A percentile compares a stretch with the other conserved stretches of the same genome.
phyloP scores from a whole-genome alignment of 2,797 vertebrate genomes.

The Dendrocincla tyrannina region DNA sequence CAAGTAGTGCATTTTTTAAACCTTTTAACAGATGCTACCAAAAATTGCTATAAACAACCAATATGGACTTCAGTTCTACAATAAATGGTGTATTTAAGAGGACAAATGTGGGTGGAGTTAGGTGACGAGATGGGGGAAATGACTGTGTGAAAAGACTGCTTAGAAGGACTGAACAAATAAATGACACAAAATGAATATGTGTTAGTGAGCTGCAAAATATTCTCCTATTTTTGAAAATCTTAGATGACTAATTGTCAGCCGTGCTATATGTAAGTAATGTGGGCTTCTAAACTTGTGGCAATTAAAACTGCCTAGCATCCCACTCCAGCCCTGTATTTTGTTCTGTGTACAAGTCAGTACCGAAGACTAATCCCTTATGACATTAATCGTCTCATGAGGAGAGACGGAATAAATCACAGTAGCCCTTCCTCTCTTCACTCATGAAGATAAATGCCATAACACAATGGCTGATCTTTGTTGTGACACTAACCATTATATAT shows the following conservation, averaged over 20 bases:
- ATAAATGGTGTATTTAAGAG: neutral
- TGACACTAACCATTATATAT: slow-evolving; percentile 73
- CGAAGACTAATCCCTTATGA: slow-evolving; percentile 60
- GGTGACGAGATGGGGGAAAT: neutral
- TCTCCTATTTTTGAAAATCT: slow-evolving; percentile 42
- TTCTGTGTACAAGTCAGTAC: slow-evolving; percentile 37
- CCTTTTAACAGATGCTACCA: neutral
- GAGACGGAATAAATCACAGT: slow-evolving; percentile 59
- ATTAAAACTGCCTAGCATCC: slow-evolving; percentile 50
- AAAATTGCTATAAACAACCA: neutral
- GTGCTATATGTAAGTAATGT: slow-evolving; percentile 44
- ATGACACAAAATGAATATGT: neutral
- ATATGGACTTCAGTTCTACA: neutral
- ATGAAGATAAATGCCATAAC: slow-evolving; percentile 70
- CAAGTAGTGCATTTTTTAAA: slow-evolving; percentile 2
- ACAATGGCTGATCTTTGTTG: slow-evolving; percentile 67
- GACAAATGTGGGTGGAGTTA: neutral
- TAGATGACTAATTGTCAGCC: slow-evolving; percentile 49
- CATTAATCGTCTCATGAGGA: slow-evolving; percentile 66
- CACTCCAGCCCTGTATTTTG: slow-evolving; percentile 29
- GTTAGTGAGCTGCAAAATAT: slow-evolving; percentile 28
- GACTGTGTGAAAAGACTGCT: neutral
- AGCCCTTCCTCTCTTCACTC: slow-evolving; percentile 68
- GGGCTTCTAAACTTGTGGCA: slow-evolving; percentile 43
- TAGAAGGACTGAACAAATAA: neutral